phyloP scores from a whole-genome alignment of 2,888 invertebrate species.

The Andrena bucephala region DNA sequence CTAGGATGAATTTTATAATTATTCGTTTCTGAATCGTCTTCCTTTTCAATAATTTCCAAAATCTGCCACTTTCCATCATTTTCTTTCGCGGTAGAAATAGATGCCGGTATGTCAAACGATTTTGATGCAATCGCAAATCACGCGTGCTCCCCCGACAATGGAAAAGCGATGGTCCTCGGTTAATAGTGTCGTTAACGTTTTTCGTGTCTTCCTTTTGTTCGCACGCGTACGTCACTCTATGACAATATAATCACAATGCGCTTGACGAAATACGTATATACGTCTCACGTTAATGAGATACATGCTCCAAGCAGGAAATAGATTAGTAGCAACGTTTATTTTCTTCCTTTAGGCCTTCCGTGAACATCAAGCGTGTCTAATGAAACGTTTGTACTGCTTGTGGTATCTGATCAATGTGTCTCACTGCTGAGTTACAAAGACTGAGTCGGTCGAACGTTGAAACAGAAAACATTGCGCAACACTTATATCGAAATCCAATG shows the following conservation, averaged over 20 bases:
- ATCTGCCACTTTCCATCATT: no score
- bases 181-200: conserved; percentile 61
- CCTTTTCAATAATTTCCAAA: no score
- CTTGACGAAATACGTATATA: conserved; percentile 72
- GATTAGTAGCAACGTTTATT: conserved; percentile 46
- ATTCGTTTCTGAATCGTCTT: no score
- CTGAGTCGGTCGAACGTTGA: neutral
- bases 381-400: conserved; percentile 52
- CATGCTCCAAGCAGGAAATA: conserved; percentile 69
- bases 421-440: conserved; percentile 9
- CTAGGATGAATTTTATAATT: no score
- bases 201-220: conserved; percentile 35
- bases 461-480: neutral
- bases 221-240: conserved; percentile 47
- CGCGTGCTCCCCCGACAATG: conserved; percentile 44
- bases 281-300: conserved; percentile 60
- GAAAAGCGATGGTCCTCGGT: conserved; percentile 73
- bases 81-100: neutral
- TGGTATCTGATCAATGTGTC: conserved; percentile 26
- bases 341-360: conserved; percentile 61
- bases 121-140: conserved; percentile 38
- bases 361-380: conserved; percentile 54
- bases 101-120: conserved; percentile 47
- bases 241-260: conserved; percentile 77
- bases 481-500: conserved; percentile 5